Evolutionary conservation across 2,113 vertebrate species (phyloP).

Genomic region (Ceyx cyanopectus): DNA sequence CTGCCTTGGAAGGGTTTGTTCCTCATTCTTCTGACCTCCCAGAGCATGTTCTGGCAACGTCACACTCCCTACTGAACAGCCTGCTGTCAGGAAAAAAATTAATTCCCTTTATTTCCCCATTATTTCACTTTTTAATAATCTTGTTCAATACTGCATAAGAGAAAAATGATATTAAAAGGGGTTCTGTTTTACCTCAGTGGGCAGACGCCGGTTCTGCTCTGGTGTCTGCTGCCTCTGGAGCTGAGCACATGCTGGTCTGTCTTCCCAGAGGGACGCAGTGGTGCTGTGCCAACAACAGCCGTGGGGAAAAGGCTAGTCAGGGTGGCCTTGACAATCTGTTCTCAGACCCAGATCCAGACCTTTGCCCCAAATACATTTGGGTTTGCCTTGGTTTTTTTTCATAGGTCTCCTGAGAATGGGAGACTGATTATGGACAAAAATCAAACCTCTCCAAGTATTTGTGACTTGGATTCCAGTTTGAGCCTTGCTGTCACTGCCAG

Average conservation of each 20-base stretch:
- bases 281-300: neutral
- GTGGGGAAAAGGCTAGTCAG: neutral
- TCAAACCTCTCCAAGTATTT: neutral
- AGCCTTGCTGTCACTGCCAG: constrained; percentile 1
- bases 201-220: neutral
- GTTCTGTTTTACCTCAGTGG: constrained; percentile 24
- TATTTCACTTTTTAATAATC: constrained; percentile 60
- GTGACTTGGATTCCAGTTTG: neutral
- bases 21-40: neutral
- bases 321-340: neutral
- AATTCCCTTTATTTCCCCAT: constrained; percentile 60
- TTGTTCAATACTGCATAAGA: constrained; percentile 11
- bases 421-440: neutral
- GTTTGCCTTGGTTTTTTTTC: neutral
- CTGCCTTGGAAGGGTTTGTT: neutral
- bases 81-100: constrained; percentile 41
- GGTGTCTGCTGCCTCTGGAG: neutral
- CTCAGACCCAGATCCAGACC: neutral
- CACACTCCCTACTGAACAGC: constrained; percentile 12
- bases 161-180: constrained; percentile 13
- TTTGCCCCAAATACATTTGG: neutral
- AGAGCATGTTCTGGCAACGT: neutral
- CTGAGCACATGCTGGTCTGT: neutral
- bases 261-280: neutral
- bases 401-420: neutral